Evolutionary conservation across 2,797 vertebrate species (phyloP).

Genomic region (Halcyon chelicuti): DNA sequence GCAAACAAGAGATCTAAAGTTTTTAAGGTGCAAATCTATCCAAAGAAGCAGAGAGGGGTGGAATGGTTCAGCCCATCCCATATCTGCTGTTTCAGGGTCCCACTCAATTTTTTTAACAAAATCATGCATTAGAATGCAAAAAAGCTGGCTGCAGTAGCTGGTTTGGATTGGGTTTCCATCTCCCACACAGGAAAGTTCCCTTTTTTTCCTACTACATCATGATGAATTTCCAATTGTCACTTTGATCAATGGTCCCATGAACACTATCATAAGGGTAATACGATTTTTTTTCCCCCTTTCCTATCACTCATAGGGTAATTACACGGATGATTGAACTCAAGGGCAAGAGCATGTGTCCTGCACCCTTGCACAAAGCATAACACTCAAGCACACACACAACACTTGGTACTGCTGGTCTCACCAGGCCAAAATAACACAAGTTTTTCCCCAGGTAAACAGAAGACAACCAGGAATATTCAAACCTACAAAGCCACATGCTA

Average conservation of each 20-base stretch:
- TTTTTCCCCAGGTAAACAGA: neutral
- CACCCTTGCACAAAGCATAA: neutral
- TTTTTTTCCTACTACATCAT: neutral
- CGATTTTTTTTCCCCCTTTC: neutral
- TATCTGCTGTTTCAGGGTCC: neutral
- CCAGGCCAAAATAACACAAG: neutral
- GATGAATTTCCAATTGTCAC: constrained; percentile 41
- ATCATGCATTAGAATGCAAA: neutral
- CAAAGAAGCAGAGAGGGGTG: neutral
- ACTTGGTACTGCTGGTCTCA: neutral
- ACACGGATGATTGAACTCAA: constrained; percentile 33
- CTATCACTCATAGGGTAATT: constrained; percentile 53
- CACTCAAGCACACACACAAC: neutral
- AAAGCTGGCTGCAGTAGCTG: neutral
- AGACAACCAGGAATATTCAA: neutral
- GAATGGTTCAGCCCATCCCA: neutral
- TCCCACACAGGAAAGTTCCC: neutral
- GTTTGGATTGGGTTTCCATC: neutral
- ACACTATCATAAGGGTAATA: constrained; percentile 8
- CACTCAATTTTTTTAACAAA: neutral
- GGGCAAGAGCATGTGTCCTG: constrained; percentile 2
- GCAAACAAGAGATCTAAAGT: neutral
- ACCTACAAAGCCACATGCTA: neutral
- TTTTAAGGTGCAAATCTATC: neutral
- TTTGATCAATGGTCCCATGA: constrained; percentile 4